Evolutionary conservation across 2,113 vertebrate species (phyloP), one percentile per base, ranked within the genome.

Genomic region (Sciurus niger): DNA sequence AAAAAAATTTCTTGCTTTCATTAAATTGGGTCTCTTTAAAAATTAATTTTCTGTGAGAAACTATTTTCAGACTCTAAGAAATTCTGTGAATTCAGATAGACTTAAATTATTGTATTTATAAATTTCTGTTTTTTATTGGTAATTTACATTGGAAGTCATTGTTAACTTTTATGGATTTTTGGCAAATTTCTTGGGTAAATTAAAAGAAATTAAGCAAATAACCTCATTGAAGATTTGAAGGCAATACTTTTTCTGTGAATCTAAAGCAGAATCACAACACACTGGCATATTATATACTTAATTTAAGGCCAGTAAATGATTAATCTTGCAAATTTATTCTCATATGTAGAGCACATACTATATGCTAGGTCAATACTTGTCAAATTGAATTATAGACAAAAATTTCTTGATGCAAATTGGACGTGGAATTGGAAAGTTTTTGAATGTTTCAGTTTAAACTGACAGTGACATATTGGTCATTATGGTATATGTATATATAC

Each of bases 181-280:
- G 58, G 30, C 80, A 92, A 84, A 92, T 84, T 93, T 94, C 34
- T 76, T 51, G 13, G 93, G 84, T 72, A 92, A 90, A 88, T 85
- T n/a, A 67, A 89, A 97, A 95, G 30, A 84, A 90, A 78, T 68
- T 68, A 87, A 95, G 34, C 25, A 94, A 90, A 85, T 43, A 84
- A 4, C 13, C 11, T 83, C 51, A 37, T 0, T 91, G 77, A 96
- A 94, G 37, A 72, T n/a, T 76, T 93, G 94, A 93, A 89, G 74
- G 32, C 18, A 92, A 37, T 17, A 22, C 25, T 76, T 90, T 73
- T 85, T 32, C 53, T 67, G 25, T 53, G 48, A 93, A 48, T 86
- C 89, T 91, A 94, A 96, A 93, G 34, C 68, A 58, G 24, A 90
- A 77, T 34, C 32, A 32, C 2, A 55, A 58, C 30, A 68, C 11